Conservation (phyloP, 2,797 vertebrate species). For the Lagodon rhomboides region DNA sequence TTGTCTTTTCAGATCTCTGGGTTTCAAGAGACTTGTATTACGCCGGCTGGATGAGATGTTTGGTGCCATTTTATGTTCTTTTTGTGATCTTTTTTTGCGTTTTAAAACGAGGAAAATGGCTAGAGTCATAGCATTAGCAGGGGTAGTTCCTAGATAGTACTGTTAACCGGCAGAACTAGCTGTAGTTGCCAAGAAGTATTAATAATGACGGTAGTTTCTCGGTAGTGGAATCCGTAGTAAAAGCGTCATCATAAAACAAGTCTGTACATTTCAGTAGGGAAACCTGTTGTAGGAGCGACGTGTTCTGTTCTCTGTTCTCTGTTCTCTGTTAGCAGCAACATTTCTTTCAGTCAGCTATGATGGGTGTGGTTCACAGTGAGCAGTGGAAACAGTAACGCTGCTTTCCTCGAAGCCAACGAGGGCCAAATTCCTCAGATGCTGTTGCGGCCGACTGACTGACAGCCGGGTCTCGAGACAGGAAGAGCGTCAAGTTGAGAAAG, state of each 20-base stretch:
- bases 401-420: not conserved
- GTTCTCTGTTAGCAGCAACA: constrained; percentile 11
- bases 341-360: not conserved
- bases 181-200: not conserved
- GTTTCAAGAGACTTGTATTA: too few species aligned
- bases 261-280: not conserved
- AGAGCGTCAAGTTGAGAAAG: constrained; percentile 20
- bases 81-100: too few species aligned
- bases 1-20: too few species aligned
- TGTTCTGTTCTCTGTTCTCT: constrained; percentile 10
- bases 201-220: not conserved
- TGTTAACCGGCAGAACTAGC: not conserved
- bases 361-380: constrained; percentile 54
- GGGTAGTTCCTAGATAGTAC: too few species aligned
- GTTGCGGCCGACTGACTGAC: not conserved
- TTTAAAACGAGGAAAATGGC: too few species aligned
- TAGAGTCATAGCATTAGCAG: not conserved
- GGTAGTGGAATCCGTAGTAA: not conserved
- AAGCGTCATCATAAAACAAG: not conserved
- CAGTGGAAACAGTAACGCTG: constrained; percentile 26
- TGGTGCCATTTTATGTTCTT: too few species aligned
- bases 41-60: too few species aligned
- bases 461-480: constrained; percentile 32
- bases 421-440: not conserved
- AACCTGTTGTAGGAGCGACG: not conserved